phyloP scores from a whole-genome alignment of 2,797 vertebrate genomes.

The Sarcophilus harrisii region DNA sequence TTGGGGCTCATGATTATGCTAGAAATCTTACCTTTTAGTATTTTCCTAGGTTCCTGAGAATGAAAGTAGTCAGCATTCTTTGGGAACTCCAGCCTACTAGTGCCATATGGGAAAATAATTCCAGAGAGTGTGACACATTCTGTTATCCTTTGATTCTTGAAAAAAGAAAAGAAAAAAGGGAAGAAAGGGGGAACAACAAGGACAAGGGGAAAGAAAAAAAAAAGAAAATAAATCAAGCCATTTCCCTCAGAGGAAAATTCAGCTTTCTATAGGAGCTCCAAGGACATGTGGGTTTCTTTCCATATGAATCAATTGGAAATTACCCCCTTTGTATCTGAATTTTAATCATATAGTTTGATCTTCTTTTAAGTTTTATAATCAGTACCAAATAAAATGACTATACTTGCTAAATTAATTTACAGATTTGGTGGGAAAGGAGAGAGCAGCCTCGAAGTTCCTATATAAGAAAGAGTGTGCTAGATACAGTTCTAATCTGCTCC shows the following conservation, averaged over 20 bases:
- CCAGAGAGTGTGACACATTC: neutral
- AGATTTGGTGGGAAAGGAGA: neutral
- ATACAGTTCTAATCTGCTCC: neutral
- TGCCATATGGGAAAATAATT: neutral
- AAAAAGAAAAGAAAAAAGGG: neutral
- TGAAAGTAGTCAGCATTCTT: neutral
- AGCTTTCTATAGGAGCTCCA: neutral
- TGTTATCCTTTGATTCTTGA: neutral
- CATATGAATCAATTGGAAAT: neutral
- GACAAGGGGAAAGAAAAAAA: too few species aligned
- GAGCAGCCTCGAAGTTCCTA: neutral
- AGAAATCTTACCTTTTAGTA: neutral
- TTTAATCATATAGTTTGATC: neutral
- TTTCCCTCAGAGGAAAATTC: neutral
- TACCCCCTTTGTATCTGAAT: neutral
- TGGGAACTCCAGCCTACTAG: neutral
- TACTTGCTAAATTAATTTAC: neutral
- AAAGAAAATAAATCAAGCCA: neutral
- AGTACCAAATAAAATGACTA: neutral
- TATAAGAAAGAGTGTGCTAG: neutral
- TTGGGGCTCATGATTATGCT: neutral
- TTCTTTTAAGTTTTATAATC: neutral
- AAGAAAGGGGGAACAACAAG: neutral
- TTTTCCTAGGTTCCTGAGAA: neutral
- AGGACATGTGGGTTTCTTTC: neutral